These are phyloP conservation scores for Congeria kusceri DNA, from an alignment of 2,888 invertebrate species.

Conservation along the genomic window DNA sequence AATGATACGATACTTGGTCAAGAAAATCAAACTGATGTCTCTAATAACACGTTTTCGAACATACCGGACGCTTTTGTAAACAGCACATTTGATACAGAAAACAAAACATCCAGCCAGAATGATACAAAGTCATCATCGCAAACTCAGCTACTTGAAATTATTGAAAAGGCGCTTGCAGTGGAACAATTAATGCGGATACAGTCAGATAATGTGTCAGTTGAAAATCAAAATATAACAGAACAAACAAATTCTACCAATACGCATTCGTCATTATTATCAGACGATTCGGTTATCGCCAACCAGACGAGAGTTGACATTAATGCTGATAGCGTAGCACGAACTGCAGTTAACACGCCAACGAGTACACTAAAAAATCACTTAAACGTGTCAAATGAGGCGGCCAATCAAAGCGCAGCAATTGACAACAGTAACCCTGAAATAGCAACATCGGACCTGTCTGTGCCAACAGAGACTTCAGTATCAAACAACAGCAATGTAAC, in stretches of 20 bases:
- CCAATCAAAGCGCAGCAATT: not conserved
- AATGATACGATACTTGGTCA: no score
- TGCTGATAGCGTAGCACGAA: slow-evolving; percentile 1
- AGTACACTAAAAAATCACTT: not conserved
- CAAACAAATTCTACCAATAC: not conserved
- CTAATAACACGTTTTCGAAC: not conserved
- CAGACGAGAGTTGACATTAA: not conserved
- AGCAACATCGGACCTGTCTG: not conserved
- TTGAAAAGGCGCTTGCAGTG: slow-evolving; percentile 22
- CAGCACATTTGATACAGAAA: not conserved
- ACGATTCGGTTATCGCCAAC: not conserved
- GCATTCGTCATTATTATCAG: not conserved
- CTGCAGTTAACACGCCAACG: not conserved
- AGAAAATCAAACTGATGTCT: no score
- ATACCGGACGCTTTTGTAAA: not conserved
- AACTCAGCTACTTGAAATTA: slow-evolving; percentile 5
- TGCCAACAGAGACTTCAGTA: no score
- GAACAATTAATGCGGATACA: no score
- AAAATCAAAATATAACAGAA: not conserved
- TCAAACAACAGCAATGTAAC: no score
- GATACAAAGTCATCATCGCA: not conserved
- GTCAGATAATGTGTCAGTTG: no score
- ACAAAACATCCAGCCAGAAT: not conserved
- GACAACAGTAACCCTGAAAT: not conserved
- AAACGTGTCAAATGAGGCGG: not conserved